phyloP scores from a whole-genome alignment of 1,140 invertebrate species.

The Platyura marginata region DNA sequence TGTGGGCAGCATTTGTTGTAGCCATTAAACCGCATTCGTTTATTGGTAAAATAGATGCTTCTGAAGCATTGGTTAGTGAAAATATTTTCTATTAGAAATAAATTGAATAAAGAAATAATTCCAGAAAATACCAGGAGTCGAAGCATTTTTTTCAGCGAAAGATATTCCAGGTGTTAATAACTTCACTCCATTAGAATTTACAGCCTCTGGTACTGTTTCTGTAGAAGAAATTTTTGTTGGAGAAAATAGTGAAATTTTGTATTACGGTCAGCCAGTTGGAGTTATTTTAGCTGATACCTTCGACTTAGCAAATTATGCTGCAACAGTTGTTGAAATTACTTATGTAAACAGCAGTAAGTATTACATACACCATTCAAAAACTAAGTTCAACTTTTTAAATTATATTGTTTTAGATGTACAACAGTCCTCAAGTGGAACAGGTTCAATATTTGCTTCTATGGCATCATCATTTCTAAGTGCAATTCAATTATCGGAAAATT shows the following conservation, averaged over 20 bases:
- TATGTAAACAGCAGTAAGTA: no score
- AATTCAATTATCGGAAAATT: no score
- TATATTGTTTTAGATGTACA: no score
- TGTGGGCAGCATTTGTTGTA: constrained; percentile 44
- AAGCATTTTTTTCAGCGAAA: constrained; percentile 42
- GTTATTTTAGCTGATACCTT: constrained; percentile 46
- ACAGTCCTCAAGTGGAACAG: no score
- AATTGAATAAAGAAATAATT: constrained; percentile 10
- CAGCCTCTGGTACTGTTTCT: constrained; percentile 10
- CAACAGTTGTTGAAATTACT: constrained; percentile 43
- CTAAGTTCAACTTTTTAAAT: no score
- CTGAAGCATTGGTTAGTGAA: constrained; percentile 33
- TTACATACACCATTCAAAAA: no score
- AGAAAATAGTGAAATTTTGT: constrained; percentile 28
- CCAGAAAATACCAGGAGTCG: constrained; percentile 43
- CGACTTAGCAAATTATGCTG: constrained; percentile 38
- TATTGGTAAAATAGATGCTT: constrained; percentile 32
- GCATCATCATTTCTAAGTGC: no score
- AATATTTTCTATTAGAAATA: constrained; percentile 8
- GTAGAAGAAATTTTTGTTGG: constrained; percentile 10
- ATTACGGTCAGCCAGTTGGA: constrained; percentile 53
- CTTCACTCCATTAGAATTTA: constrained; percentile 17
- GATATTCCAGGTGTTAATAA: constrained; percentile 53
- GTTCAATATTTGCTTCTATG: no score
- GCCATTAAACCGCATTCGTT: constrained; percentile 31